Evolutionary conservation across 2,888 invertebrate genomes (phyloP), one percentile per base, ranked within the genome.

Genomic region (Phortica okadai): DNA sequence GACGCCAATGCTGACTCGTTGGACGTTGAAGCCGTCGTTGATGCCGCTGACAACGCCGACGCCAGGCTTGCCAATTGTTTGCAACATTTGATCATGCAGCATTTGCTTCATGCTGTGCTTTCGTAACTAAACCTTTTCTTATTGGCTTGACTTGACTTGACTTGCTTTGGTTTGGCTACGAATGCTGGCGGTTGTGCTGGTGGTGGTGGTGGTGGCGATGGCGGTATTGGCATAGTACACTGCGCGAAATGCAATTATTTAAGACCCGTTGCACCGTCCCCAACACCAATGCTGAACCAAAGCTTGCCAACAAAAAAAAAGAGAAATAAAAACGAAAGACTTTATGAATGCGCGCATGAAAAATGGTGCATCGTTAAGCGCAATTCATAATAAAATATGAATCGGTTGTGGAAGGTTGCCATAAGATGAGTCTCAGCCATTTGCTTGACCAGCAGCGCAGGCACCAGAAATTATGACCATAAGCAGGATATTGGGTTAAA

Each of bases 311-410:
- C 21, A 21, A 21, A 21, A 21, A 21, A 21, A 21, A 21, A 21
- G 0, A 21, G 21, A 21, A 21, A 21, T 21, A 21, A 82, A 90
- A 21, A 21, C 21, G 21, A 21, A 21, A 21, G 83, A 89, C 83
- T 89, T 89, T 91, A 91, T 90, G 90, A 90, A 90, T 88, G 90
- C 89, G 87, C 89, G 88, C 83, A 90, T 90, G 91, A 90, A 89
- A 91, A 89, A 90, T 90, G 90, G 85, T 89, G 86, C 88, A 91
- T 91, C 90, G 90, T 90, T 90, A 90, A 90, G 90, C 87, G 90
- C 91, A 90, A 90, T 91, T 91, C 90, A 91, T 90, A 90, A 90
- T 90, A 89, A 90, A 90, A 90, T 86, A 88, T 84, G 79, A 77
- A 81, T 78, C 77, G 79, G 21, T n/a, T 50, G 54, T 75, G 70